A percentile compares a stretch with the other conserved stretches of the same genome.
Conservation (phyloP, 2,888 invertebrate species). For the Spodoptera picta region DNA sequence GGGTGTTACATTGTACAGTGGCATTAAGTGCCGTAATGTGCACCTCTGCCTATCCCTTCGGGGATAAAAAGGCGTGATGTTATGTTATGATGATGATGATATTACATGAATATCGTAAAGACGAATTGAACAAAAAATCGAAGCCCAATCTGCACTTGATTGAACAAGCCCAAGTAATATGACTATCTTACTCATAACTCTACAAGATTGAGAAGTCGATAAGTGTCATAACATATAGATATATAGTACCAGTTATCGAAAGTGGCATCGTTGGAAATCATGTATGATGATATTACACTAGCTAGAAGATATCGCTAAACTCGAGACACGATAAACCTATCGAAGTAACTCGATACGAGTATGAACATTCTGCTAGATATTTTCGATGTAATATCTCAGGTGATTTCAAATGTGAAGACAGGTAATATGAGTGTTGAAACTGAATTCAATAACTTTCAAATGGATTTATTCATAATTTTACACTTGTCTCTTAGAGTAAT, state of each 20-base stretch:
- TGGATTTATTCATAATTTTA: not conserved
- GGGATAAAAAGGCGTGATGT: too few species aligned
- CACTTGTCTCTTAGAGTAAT: too few species aligned
- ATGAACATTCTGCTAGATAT: constrained; percentile 27
- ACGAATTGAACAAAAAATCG: not conserved
- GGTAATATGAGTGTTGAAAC: constrained; percentile 7
- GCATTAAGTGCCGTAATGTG: too few species aligned
- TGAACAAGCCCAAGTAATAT: constrained; percentile 15
- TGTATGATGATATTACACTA: constrained; percentile 28
- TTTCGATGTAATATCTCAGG: constrained; percentile 18
- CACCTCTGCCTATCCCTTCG: too few species aligned
- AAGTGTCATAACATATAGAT: constrained; percentile 26
- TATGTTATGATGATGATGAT: too few species aligned
- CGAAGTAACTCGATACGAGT: constrained; percentile 14
- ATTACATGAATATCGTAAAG: too few species aligned
- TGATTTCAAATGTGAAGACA: constrained; percentile 17
- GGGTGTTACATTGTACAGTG: too few species aligned
- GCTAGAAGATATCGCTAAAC: constrained; percentile 11
- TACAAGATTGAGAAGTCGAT: constrained; percentile 17
- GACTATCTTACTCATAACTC: constrained; percentile 6
- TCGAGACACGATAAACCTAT: constrained; percentile 19
- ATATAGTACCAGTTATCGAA: constrained; percentile 32
- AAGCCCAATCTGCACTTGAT: not conserved
- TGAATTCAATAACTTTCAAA: constrained; percentile 17
- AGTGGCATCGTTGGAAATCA: constrained; percentile 25